Base-by-base conservation (phyloP, 2,113 vertebrate species). In the Ailuropoda melanoleuca region DNA sequence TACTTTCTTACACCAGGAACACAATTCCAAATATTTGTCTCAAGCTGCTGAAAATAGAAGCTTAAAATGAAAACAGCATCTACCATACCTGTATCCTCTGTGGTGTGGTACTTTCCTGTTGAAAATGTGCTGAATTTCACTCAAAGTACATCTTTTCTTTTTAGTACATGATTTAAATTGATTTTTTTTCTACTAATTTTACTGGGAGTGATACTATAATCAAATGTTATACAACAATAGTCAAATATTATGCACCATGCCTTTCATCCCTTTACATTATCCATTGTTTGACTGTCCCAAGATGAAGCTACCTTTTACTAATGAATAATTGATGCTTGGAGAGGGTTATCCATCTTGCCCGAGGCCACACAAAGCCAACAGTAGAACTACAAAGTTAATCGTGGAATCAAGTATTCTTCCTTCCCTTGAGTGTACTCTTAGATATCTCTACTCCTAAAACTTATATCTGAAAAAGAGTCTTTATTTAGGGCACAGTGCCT, bases 321-420 rank as follows among this genome's bases (percentile, higher is more conserved):
- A 93, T 97, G 70, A 97, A 98, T 95, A 84, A 92, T 81, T 97
- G 97, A 95, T 97, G 86, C 55, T 94, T 87, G 24, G 75, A 93
- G 93, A 96, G 53, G 12, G 8, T 97, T 87, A 86, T 81, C 46
- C 31, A 70, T 81, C 92, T 97, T 64, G 68, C 93, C 70, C 0
- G 19, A 96, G 93, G 98, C 87, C 78, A 80, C 34, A 13, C 60
- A 96, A 90, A 96, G 97, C 93, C 93, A 96, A 75, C 2, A 75
- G 77, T 29, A 78, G 50, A 93, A 97, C 95, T 95, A 96, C 93
- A 97, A 96, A 97, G 96, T 95, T 98, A 93, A 95, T 89, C 11
- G 2, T 56, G 11, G 66, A 96, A 92, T 89, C 93, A 87, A 96
- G 86, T 58, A 92, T 89, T 89, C 72, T n/a, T 83, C 37, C 72